A percentile compares a stretch with the other conserved stretches of the same genome.
phyloP scores from a whole-genome alignment of 2,888 invertebrate genomes.

The Podotricha telesiphe region DNA sequence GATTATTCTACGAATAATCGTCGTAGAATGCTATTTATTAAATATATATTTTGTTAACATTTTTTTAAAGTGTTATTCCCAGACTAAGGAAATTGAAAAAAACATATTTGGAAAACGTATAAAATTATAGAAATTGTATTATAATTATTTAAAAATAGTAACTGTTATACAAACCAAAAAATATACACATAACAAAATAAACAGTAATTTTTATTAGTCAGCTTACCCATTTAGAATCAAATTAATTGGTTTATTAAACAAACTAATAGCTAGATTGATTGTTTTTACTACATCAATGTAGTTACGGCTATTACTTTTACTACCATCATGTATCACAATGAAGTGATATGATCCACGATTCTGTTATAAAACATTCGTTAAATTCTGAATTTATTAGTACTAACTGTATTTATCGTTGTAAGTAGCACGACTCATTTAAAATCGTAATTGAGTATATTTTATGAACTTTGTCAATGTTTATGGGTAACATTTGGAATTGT shows the following conservation, averaged over 20 bases:
- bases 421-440: constrained; percentile 9
- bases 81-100: too few species aligned
- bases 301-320: background rate
- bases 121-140: too few species aligned
- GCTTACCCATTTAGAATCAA: background rate
- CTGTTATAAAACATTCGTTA: constrained; percentile 11
- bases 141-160: too few species aligned
- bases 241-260: constrained; percentile 4
- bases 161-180: too few species aligned
- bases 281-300: background rate
- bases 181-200: background rate
- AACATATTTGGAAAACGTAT: too few species aligned
- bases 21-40: too few species aligned
- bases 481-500: background rate
- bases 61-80: too few species aligned
- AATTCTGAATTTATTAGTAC: constrained; percentile 12
- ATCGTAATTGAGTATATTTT: constrained; percentile 10
- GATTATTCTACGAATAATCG: too few species aligned
- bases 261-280: background rate
- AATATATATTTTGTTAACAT: too few species aligned
- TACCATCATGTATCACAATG: background rate
- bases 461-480: constrained; percentile 4
- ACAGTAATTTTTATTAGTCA: background rate
- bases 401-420: constrained; percentile 18
- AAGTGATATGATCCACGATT: constrained; percentile 13